A percentile compares a stretch with the other conserved stretches of the same genome.
Conservation (phyloP, 2,113 vertebrate genomes). For the Sceloporus undulatus region DNA sequence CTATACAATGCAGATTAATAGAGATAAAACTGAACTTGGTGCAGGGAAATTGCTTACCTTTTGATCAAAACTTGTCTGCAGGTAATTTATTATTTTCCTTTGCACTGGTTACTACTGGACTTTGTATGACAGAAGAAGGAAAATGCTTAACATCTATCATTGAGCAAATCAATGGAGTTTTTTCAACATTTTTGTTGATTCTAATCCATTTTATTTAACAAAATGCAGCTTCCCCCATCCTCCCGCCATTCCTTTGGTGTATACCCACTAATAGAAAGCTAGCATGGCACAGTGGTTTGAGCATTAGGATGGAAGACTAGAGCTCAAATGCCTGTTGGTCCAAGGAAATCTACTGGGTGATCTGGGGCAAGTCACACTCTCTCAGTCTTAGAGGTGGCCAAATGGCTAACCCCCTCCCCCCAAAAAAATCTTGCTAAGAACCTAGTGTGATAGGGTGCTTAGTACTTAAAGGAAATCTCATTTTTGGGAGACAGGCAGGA, state of each 20-base stretch:
- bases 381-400: no score
- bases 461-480: no score
- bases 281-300: no score
- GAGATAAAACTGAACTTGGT: constrained; percentile 27
- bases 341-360: no score
- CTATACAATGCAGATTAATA: constrained; percentile 16
- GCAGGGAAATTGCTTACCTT: background rate
- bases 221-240: constrained; percentile 3
- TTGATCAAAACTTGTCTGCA: constrained; percentile 7
- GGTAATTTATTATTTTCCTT: background rate
- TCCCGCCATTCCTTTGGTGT: background rate
- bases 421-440: no score
- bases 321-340: no score
- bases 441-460: no score
- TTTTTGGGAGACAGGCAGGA: no score
- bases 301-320: no score
- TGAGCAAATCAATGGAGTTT: constrained; percentile 32
- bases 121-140: background rate
- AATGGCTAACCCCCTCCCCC: no score
- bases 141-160: constrained; percentile 7
- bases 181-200: background rate
- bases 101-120: background rate
- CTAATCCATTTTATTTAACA: background rate
- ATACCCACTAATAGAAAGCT: no score
- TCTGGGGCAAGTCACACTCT: no score